Evolutionary conservation across 2,797 vertebrate species (phyloP).

Genomic region (Odontamblyopus lacepedii): DNA sequence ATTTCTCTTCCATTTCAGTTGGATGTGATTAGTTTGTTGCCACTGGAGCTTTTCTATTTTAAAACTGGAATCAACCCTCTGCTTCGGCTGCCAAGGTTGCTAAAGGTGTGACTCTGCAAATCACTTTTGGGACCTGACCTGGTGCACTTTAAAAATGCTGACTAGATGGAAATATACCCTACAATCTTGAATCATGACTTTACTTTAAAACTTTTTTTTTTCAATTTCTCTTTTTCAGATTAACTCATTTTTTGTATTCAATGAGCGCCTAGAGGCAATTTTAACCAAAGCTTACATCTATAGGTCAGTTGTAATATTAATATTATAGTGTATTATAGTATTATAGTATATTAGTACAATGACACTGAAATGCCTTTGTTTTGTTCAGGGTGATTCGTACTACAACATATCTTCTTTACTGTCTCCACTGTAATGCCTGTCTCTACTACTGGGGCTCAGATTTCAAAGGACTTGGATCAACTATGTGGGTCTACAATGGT

Average conservation of each 20-base stretch:
- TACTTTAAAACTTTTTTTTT: too few species aligned
- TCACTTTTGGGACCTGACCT: background rate
- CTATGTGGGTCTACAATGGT: constrained; percentile 91
- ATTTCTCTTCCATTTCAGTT: constrained; percentile 76
- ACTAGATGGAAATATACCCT: background rate
- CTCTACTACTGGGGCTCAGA: constrained; percentile 95
- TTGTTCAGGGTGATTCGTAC: constrained; percentile 90
- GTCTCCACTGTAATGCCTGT: constrained; percentile 92
- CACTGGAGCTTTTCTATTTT: constrained; percentile 92
- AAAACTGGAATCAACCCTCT: constrained; percentile 89
- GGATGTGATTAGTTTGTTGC: constrained; percentile 89
- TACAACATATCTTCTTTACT: constrained; percentile 93
- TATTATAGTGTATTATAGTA: too few species aligned
- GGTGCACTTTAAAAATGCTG: background rate
- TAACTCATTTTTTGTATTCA: constrained; percentile 96
- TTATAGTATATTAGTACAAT: background rate
- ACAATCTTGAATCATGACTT: background rate
- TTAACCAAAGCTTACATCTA: constrained; percentile 96
- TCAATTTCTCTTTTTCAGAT: constrained; percentile 72
- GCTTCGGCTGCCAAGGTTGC: constrained; percentile 88
- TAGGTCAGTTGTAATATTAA: constrained; percentile 80
- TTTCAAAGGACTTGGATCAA: constrained; percentile 85
- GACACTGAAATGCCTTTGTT: background rate
- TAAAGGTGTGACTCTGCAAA: constrained; percentile 84
- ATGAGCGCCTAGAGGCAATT: constrained; percentile 91